Percentiles rank a stretch among this genome's conserved stretches.
Evolutionary conservation across 2,888 invertebrate species (phyloP).

Genomic region (Erebia ligea): DNA sequence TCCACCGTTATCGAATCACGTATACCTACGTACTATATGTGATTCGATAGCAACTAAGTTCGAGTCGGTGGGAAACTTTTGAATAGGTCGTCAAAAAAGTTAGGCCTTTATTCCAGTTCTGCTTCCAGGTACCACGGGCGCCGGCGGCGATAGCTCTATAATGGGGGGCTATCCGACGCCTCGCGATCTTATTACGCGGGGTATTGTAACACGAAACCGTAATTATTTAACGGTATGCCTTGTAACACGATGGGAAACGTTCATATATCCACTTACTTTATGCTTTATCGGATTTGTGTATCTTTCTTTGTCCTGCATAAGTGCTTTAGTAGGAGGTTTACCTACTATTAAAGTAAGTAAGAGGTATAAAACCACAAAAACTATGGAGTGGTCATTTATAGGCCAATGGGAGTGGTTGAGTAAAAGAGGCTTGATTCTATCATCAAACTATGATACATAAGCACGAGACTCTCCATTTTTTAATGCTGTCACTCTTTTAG

Average conservation of each 20-base stretch:
- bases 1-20: constrained; percentile 8
- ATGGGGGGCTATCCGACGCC: background rate
- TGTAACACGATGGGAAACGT: background rate
- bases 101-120: constrained; percentile 5
- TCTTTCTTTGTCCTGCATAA: background rate
- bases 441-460: no score
- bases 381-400: no score
- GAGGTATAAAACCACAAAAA: no score
- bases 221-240: constrained; percentile 18
- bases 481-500: no score
- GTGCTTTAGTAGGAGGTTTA: background rate
- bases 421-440: no score
- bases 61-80: constrained; percentile 11
- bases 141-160: background rate
- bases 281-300: background rate
- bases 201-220: constrained; percentile 16
- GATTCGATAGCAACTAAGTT: background rate
- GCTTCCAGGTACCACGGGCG: background rate
- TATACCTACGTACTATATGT: no score
- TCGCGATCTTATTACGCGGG: constrained; percentile 1
- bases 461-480: no score
- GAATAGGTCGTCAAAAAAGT: constrained; percentile 20
- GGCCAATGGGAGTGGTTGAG: no score
- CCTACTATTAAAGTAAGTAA: no score
- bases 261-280: background rate